Evolutionary conservation across 2,113 vertebrate genomes (phyloP), one percentile per base, ranked within the genome.

Genomic region (Sterna hirundo): DNA sequence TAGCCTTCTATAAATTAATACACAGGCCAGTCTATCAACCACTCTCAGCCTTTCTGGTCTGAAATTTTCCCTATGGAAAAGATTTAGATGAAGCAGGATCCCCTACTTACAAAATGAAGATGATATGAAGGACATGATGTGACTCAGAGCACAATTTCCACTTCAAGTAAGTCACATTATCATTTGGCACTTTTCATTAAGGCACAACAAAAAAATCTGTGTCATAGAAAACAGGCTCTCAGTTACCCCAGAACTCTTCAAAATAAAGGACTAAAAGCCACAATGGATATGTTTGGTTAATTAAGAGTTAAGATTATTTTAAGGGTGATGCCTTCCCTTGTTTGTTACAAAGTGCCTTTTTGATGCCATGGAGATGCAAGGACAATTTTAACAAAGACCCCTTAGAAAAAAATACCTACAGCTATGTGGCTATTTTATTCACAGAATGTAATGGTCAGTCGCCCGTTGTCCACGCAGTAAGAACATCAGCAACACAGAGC

Each of bases 341-440:
- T 61, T 90, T 70, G 40, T 40, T 83, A 74, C 23, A 78, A 74
- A 65, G 40, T 77, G 36, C 36, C 72, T 27, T 83, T 93, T 78
- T 44, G 81, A 89, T 91, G 51, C 68, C 68, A 86, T 91, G 93
- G 76, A 96, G 86, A 95, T 83, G 68, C 91, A 95, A 93, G 40
- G 30, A 81, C 40, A 66, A 58, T 74, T 83, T 89, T 72, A 96
- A 85, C 91, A 88, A 87, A 81, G 83, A 36, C 57, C 1, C 7
- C 44, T 58, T n/a, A 69, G 49, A 55, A 75, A 78, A 68, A 90
- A 77, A 20, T 2, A 54, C 6, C 54, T 61, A 16, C 26, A 71
- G 23, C 34, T 74, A 40, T 4, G 1, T 15, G 20, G 29, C 6
- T 58, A 17, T 64, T 86, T 90, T 26, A 77, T 57, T 74, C 64